A percentile compares a stretch with the other conserved stretches of the same genome.
Evolutionary conservation across 2,888 invertebrate genomes (phyloP).

Genomic region (Campopleginae sp.): DNA sequence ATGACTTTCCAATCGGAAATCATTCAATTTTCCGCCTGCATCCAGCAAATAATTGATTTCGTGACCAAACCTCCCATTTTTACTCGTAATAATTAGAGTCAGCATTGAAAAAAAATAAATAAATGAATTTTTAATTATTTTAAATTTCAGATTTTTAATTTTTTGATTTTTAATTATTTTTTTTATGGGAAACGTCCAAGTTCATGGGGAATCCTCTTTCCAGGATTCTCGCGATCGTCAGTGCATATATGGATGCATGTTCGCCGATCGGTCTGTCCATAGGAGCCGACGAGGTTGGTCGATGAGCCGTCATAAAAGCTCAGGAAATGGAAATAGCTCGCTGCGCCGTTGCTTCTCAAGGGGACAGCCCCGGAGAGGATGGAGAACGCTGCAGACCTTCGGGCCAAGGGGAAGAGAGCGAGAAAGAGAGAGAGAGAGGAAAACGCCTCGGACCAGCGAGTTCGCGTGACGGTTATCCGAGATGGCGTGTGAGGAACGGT

Average conservation of each 20-base stretch:
- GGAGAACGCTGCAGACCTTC: constrained; percentile 33
- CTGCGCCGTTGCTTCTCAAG: constrained; percentile 67
- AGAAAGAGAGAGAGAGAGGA: constrained; percentile 21
- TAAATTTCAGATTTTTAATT: too few species aligned
- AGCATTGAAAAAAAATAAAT: too few species aligned
- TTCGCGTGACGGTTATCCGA: constrained; percentile 72
- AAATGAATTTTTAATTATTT: too few species aligned
- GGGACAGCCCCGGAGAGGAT: constrained; percentile 67
- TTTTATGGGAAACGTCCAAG: neutral
- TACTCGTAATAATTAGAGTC: neutral
- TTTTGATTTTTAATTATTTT: too few species aligned
- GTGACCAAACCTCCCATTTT: neutral
- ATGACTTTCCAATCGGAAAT: neutral
- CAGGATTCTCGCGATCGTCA: constrained; percentile 1
- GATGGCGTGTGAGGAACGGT: constrained; percentile 72
- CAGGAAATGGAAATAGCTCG: constrained; percentile 71
- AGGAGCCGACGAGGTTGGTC: constrained; percentile 34
- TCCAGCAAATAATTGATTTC: neutral
- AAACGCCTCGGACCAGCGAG: constrained; percentile 65
- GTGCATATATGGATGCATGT: constrained; percentile 11
- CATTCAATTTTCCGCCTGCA: neutral
- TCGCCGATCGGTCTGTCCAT: constrained; percentile 10
- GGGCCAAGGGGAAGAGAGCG: constrained; percentile 17
- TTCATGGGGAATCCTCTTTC: neutral
- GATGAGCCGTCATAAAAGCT: constrained; percentile 70